Conservation (phyloP, 64 coral and sea anemone genomes). For the Pachyseris speciosa region DNA sequence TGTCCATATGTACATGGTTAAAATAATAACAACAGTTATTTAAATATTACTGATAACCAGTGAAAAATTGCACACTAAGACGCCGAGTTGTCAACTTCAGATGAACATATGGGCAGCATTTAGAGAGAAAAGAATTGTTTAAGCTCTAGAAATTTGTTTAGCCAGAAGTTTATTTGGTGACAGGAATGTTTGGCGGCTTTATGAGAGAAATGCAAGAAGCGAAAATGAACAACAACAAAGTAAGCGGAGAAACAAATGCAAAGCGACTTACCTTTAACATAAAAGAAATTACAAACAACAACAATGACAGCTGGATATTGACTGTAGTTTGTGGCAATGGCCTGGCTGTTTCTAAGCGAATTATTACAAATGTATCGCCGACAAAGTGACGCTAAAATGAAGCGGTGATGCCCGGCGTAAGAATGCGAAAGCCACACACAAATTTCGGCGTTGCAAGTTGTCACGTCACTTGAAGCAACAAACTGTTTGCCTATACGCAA, state of each 20-base stretch:
- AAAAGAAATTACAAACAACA: not conserved
- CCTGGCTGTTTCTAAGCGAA: no score
- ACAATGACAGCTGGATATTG: not conserved
- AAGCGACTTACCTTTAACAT: constrained; percentile 19
- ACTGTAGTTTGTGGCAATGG: no score
- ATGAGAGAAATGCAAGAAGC: not conserved
- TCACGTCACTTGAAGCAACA: not conserved
- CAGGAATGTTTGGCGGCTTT: not conserved
- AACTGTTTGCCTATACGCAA: not conserved
- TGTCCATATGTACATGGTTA: no score
- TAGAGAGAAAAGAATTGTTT: not conserved
- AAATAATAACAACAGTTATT: no score
- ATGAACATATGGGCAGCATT: not conserved
- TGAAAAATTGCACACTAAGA: not conserved
- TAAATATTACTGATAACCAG: not conserved
- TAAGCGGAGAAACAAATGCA: constrained; percentile 10
- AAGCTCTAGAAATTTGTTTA: not conserved
- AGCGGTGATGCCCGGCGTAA: no score
- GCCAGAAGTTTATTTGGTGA: not conserved
- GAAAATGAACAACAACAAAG: not conserved
- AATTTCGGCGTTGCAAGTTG: not conserved
- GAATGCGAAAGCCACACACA: no score
- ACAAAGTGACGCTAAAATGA: no score
- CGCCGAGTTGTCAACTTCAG: not conserved
- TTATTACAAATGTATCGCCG: no score